Base-by-base conservation (phyloP, 2,888 invertebrate species). In the Epistrophe grossulariae region DNA sequence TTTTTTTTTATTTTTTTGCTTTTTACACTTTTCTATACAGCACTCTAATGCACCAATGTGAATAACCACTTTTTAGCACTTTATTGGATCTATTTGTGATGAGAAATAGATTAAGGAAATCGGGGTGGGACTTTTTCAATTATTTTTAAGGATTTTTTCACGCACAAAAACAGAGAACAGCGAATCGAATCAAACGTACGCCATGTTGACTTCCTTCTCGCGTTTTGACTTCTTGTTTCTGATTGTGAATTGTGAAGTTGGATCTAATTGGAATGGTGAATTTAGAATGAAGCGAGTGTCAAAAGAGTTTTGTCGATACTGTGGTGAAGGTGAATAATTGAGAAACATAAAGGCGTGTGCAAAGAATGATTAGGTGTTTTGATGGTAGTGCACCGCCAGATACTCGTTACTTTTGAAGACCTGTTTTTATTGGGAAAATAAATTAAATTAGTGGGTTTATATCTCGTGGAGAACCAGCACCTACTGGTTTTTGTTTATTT, bases 191-290 rank as follows among this genome's bases (percentile, higher is more conserved):
- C 62, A 80, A 88, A 80, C 79, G 88, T 84, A 84, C 88, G 88
- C 88, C 88, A 88, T 87, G 87, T 79, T 81, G 59, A 79, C 70
- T 85, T 85, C 70, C 71, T 79, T 72, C 83, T 83, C 76, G 76
- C 79, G 48, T 76, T 87, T 87, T 87, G 87, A 87, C 72, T 87
- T 83, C 9, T 40, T 48, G 52, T 31, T 70, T 70, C 70, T 87
- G 74, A 17, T 24, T 52, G 57, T 52, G 87, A 87, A 87, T 24
- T 52, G 57, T 55, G 87, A 87, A 87, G 87, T 87, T 83, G 57
- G 83, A 11, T 79, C 82, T 79, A 52, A 87, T 87, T 87, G 83
- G 87, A 68, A 64, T 19, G 15, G 19, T 50, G 35, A 15, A 13
- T 8, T 28, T 38, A 7, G n/a, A 17, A 31, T 13, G 19, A 35